Conservation (phyloP, 2,113 vertebrate genomes). For the Alectura lathami region DNA sequence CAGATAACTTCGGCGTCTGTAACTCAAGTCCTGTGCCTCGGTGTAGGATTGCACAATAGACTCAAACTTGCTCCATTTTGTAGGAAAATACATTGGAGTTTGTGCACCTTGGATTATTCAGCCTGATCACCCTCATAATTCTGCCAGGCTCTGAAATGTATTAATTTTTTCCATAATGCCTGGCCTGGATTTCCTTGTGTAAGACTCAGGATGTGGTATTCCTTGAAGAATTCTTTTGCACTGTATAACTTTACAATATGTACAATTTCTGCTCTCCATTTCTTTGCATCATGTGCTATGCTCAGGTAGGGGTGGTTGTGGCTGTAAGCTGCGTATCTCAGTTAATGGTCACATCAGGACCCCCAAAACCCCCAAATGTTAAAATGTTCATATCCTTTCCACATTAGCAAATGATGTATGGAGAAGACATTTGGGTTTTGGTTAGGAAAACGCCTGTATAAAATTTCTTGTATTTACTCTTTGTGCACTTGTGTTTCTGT, state of each 20-base stretch:
- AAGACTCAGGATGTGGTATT: background rate
- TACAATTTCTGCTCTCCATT: background rate
- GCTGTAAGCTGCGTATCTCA: background rate
- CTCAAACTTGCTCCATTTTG: background rate
- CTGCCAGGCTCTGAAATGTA: background rate
- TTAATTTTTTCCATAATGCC: background rate
- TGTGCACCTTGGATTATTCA: background rate
- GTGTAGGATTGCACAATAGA: background rate
- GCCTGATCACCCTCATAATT: background rate
- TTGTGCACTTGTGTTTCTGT: background rate
- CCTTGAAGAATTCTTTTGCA: background rate
- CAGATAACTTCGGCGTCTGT: background rate
- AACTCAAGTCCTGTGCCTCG: background rate
- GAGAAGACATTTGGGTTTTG: background rate
- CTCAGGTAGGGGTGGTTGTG: background rate
- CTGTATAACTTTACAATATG: background rate
- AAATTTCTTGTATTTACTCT: background rate
- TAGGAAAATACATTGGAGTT: background rate
- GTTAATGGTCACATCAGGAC: background rate
- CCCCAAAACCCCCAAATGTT: background rate
- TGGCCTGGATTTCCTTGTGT: conserved; percentile 13
- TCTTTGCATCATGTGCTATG: background rate
- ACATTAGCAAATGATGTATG: background rate
- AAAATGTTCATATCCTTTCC: background rate
- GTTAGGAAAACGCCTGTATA: background rate